Evolutionary conservation across 1,140 invertebrate species (phyloP).

Genomic region (Drosophila virilis): DNA sequence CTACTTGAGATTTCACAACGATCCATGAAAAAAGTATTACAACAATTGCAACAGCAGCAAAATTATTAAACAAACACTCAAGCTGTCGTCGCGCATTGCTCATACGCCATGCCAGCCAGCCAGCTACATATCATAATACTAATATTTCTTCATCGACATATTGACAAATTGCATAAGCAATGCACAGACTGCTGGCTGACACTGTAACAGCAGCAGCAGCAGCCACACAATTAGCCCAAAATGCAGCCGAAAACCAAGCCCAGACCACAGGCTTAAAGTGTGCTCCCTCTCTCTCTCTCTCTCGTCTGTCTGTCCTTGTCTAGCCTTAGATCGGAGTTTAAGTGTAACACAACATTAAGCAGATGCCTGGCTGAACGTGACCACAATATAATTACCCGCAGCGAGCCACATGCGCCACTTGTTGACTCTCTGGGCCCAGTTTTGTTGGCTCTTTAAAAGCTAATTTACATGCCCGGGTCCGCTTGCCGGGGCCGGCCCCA

Average conservation of each 20-base stretch:
- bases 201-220: constrained; percentile 14
- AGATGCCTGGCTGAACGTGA: constrained; percentile 77
- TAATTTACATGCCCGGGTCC: constrained; percentile 68
- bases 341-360: constrained; percentile 80
- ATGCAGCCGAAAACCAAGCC: constrained; percentile 16
- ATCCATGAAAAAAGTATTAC: constrained; percentile 8
- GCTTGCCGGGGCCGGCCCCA: constrained; percentile 28
- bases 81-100: constrained; percentile 6
- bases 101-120: constrained; percentile 24
- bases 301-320: background rate
- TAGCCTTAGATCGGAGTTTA: constrained; percentile 62
- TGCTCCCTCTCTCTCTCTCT: constrained; percentile 3
- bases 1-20: constrained; percentile 22
- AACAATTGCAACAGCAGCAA: constrained; percentile 6
- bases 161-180: constrained; percentile 48
- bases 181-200: constrained; percentile 29
- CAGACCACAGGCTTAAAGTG: constrained; percentile 18
- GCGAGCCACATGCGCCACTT: constrained; percentile 65
- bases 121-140: constrained; percentile 1
- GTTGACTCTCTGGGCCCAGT: constrained; percentile 48
- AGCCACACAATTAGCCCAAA: constrained; percentile 34
- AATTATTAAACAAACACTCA: constrained; percentile 23
- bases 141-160: constrained; percentile 25
- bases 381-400: constrained; percentile 81
- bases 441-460: constrained; percentile 66